phyloP scores from a whole-genome alignment of 2,888 invertebrate species.

The Oscheius sp. region DNA sequence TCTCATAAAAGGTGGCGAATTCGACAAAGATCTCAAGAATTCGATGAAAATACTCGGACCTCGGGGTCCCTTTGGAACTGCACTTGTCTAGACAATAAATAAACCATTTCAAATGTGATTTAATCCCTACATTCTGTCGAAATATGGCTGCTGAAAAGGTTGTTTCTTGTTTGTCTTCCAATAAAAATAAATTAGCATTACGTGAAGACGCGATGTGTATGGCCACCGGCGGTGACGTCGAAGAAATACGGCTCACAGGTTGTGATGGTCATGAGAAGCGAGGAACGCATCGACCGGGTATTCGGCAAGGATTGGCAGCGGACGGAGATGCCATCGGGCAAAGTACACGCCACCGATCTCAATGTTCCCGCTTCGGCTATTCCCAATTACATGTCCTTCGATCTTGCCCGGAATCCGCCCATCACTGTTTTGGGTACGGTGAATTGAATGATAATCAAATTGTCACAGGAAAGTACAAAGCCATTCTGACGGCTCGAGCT shows the following conservation, averaged over 20 bases:
- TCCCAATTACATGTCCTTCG: background rate
- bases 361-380: constrained; percentile 7
- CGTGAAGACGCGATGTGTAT: constrained; percentile 10
- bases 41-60: constrained; percentile 15
- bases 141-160: background rate
- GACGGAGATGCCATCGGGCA: constrained; percentile 33
- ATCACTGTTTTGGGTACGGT: constrained; percentile 32
- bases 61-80: constrained; percentile 9
- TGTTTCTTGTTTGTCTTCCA: background rate
- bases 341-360: constrained; percentile 25
- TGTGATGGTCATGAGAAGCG: constrained; percentile 36
- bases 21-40: constrained; percentile 12
- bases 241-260: constrained; percentile 11
- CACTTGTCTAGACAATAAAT: constrained; percentile 1
- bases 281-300: constrained; percentile 37
- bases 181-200: no score
- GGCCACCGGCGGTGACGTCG: constrained; percentile 29
- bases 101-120: no score
- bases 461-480: constrained; percentile 24
- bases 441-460: background rate
- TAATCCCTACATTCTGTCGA: background rate
- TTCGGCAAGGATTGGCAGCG: constrained; percentile 34
- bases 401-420: constrained; percentile 18
- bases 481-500: constrained; percentile 32
- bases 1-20: constrained; percentile 3